Evolutionary conservation across 2,797 vertebrate species (phyloP), one percentile per base, ranked within the genome.

Genomic region (Philypnodon macrostomus): DNA sequence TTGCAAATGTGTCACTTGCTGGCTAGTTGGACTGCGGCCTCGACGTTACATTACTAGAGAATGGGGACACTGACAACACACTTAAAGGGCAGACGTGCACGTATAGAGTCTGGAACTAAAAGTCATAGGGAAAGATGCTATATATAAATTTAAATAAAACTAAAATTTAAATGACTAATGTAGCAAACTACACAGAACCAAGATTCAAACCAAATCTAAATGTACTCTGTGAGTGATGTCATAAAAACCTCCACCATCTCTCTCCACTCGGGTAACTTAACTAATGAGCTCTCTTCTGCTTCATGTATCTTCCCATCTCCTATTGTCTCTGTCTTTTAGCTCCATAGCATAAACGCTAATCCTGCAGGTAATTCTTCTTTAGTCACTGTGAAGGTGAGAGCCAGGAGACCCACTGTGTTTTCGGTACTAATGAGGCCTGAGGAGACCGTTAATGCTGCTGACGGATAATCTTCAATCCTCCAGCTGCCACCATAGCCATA

Each of bases 371-470:
- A 75, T 54, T 56, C 45, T 23, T 24, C 27, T 31, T 14, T 47
- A 30, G 46, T 32, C 5, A 24, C 47, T 33, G 47, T 31, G 21
- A 67, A 69, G 65, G 78, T 69, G 60, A 68, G 58, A 69, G 48
- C 21, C 32, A 35, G 57, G 68, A 61, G 62, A 69, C 50, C 33
- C 32, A 30, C 55, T 58, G 33, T 57, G 46, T 54, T 64, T 46
- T n/a, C 36, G 33, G 44, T 63, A 11, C 66, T 77, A 79, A 86
- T 81, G 76, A 80, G 70, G 58, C 70, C 78, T 70, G 55, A 44
- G 41, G 63, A 74, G 69, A 77, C 62, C 41, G 47, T 57, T 36
- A 52, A 47, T 54, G 53, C 63, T 32, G 58, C 67, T 37, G 75
- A 77, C 65, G 60, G 59, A 51, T 61, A 64, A 61, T 67, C 52